Evolutionary conservation across 2,113 vertebrate species (phyloP).

Genomic region (Brienomyrus longianalis): DNA sequence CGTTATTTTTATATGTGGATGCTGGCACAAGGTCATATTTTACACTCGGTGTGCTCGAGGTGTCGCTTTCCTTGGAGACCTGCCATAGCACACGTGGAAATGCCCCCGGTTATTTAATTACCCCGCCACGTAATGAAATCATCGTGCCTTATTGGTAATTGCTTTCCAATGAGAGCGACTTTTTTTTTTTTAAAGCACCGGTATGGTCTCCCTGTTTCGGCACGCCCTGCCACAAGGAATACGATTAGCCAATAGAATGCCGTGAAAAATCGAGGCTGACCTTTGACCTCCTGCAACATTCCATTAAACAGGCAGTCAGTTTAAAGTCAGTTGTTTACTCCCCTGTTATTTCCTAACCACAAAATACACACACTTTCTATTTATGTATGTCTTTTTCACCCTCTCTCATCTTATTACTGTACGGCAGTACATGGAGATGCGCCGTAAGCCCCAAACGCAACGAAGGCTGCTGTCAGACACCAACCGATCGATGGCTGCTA

Average conservation of each 20-base stretch:
- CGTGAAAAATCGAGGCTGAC: neutral
- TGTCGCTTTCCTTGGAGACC: neutral
- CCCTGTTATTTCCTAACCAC: neutral
- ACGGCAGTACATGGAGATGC: neutral
- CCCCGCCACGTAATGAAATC: neutral
- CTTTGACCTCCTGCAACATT: neutral
- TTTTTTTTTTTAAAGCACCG: neutral
- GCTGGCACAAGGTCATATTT: constrained; percentile 22
- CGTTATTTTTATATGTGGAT: constrained; percentile 1
- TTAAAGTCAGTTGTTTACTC: neutral
- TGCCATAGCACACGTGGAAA: neutral
- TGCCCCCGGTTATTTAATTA: constrained; percentile 12
- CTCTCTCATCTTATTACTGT: neutral
- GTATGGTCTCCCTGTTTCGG: neutral
- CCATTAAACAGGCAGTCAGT: neutral
- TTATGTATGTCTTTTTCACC: neutral
- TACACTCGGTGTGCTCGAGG: neutral
- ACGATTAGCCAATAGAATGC: neutral
- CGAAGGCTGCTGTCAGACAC: neutral
- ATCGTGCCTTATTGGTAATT: neutral
- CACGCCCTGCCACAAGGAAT: neutral
- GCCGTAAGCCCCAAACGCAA: neutral
- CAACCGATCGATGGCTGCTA: neutral
- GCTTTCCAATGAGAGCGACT: neutral
- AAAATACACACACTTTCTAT: neutral